Percentiles rank a stretch among this genome's conserved stretches.
Evolutionary conservation across 2,797 vertebrate genomes (phyloP).

Genomic region (Pseudotriccus pelzelni): DNA sequence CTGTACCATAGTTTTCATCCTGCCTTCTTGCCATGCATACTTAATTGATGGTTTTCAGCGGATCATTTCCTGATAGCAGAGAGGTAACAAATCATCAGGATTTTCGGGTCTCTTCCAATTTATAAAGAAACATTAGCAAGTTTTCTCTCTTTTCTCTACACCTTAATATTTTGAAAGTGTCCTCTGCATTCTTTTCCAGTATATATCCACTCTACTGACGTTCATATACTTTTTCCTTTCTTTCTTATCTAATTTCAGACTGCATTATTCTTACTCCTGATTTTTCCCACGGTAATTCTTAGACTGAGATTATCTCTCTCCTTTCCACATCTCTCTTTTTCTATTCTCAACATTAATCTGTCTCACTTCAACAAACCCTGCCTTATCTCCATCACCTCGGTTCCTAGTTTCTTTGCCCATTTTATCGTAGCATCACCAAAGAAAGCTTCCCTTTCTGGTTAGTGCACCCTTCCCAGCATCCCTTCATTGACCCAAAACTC

Average conservation of each 20-base stretch:
- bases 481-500: neutral
- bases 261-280: neutral
- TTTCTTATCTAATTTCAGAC: neutral
- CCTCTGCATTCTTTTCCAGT: neutral
- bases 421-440: neutral
- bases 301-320: neutral
- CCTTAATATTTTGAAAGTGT: neutral
- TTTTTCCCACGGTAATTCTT: neutral
- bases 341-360: neutral
- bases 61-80: neutral
- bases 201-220: accelerated
- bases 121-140: neutral
- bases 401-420: neutral
- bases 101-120: neutral
- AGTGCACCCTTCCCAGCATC: neutral
- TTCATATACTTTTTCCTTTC: neutral
- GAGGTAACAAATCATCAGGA: neutral
- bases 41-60: neutral
- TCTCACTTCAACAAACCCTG: neutral
- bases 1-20: neutral
- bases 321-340: neutral
- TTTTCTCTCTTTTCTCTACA: neutral
- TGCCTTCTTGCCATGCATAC: neutral
- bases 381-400: neutral
- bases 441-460: neutral